Conservation (phyloP, 2,888 invertebrate genomes). For the Cheilosia scutellata region DNA sequence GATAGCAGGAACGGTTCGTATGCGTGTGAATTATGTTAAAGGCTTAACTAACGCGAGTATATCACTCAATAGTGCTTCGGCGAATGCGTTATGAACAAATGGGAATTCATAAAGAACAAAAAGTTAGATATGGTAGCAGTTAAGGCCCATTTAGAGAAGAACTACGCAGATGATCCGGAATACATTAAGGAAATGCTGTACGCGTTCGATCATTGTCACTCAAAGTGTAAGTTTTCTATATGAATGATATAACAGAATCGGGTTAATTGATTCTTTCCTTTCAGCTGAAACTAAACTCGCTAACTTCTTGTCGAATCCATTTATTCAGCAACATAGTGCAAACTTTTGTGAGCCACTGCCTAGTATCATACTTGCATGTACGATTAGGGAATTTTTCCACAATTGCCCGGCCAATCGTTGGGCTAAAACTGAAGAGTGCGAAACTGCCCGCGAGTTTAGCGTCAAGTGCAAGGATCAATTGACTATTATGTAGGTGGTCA, state of each 20-base stretch:
- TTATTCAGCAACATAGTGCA: conserved; percentile 72
- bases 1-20: conserved; percentile 75
- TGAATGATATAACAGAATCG: not conserved
- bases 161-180: conserved; percentile 77
- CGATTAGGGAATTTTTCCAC: conserved; percentile 79
- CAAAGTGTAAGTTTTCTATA: conserved; percentile 73
- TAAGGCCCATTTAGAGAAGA: conserved; percentile 52
- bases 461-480: conserved; percentile 78
- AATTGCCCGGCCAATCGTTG: conserved; percentile 80
- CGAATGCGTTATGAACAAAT: conserved; percentile 77
- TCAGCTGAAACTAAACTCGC: conserved; percentile 78
- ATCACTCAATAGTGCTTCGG: conserved; percentile 77
- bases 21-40: rapidly evolving
- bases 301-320: conserved; percentile 76
- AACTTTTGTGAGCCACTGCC: conserved; percentile 78
- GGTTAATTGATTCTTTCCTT: not conserved
- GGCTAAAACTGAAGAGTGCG: conserved; percentile 78
- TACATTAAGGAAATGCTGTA: conserved; percentile 79
- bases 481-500: conserved; percentile 78
- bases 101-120: conserved; percentile 76
- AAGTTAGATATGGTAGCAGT: conserved; percentile 78
- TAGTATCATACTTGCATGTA: conserved; percentile 78
- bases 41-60: not conserved
- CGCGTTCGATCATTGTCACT: conserved; percentile 80
- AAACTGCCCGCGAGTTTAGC: conserved; percentile 77